Base-by-base conservation (phyloP, 2,113 vertebrate species). In the Mus pahari region DNA sequence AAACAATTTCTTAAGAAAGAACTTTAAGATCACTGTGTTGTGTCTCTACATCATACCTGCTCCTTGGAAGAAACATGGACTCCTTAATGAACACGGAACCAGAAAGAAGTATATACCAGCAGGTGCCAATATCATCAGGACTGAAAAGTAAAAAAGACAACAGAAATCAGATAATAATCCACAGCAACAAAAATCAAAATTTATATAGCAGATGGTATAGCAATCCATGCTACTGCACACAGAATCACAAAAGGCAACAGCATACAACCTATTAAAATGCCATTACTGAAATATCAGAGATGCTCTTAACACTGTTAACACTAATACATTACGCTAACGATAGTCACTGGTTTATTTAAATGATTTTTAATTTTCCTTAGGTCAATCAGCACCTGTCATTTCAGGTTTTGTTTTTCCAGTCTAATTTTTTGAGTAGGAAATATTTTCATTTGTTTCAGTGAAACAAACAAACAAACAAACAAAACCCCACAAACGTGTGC, bases 11-110 rank as follows among this genome's bases (percentile, higher is more conserved):
- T 71, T 50, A 39, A 73, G 33, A 88, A 94, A 87, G 22, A 58
- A 7, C 20, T 36, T 68, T 14, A 81, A 6, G 19, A 55, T 13
- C 42, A 28, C 9, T 50, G 33, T 8, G 50, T 12, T 86, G 13
- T 81, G 73, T 17, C 1, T 79, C 71, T 36, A 20, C 48, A 98
- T 99, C 45, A 45, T 99, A 99, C 99, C 99, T 99, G 99, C 99
- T 99, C 97, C 99, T 99, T 90, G 99, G 99, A 96, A 99, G 99
- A 98, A 99, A 99, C 99, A 99, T 99, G 96, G 99, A 99, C 95
- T 99, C 99, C 98, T 99, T 99, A 98, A 99, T 99, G 99, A 99
- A 99, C 98, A 99, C 99, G 0, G 99, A 99, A 75, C 99, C 99
- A 77, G 99, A 99, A 82, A 99, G 98, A 79, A 99, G 99, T 96